These are phyloP conservation scores for Polydrusus tereticollis DNA, from an alignment of 2,888 invertebrate species.

Conservation along the genomic window DNA sequence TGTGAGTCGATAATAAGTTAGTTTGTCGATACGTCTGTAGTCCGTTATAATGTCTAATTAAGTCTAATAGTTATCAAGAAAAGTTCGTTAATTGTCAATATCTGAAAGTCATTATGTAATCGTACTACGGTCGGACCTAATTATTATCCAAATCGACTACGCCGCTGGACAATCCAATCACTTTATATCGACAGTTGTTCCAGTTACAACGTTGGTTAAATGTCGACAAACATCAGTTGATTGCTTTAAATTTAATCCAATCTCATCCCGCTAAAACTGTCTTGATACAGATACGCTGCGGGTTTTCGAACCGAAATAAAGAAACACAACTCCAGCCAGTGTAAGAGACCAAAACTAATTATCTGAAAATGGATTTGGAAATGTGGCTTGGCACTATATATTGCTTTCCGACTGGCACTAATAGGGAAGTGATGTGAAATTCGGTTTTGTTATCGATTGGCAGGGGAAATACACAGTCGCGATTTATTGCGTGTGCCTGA, in stretches of 20 bases:
- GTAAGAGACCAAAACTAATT: slow-evolving; percentile 33
- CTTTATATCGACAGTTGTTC: background rate
- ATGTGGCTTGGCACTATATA: slow-evolving; percentile 38
- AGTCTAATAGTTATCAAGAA: too few relatives aligned
- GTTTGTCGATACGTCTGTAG: too few relatives aligned
- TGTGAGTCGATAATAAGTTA: too few relatives aligned
- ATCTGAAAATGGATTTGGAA: slow-evolving; percentile 39
- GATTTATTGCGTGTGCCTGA: slow-evolving; percentile 13
- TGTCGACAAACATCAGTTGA: background rate
- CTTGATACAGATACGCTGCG: background rate
- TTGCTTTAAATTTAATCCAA: slow-evolving; percentile 12
- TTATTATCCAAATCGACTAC: too few relatives aligned
- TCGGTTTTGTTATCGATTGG: slow-evolving; percentile 25
- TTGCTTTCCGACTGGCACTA: slow-evolving; percentile 30
- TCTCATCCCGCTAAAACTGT: background rate
- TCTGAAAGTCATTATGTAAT: too few relatives aligned
- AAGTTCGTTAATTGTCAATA: too few relatives aligned
- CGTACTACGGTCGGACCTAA: too few relatives aligned
- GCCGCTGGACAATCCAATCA: background rate
- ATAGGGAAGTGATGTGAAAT: slow-evolving; percentile 35
- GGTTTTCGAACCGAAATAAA: slow-evolving; percentile 13
- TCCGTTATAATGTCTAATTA: too few relatives aligned
- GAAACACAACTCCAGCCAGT: background rate
- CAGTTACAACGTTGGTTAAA: background rate
- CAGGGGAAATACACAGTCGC: background rate